phyloP scores from a whole-genome alignment of 2,113 vertebrate genomes.

The Muntiacus reevesi region DNA sequence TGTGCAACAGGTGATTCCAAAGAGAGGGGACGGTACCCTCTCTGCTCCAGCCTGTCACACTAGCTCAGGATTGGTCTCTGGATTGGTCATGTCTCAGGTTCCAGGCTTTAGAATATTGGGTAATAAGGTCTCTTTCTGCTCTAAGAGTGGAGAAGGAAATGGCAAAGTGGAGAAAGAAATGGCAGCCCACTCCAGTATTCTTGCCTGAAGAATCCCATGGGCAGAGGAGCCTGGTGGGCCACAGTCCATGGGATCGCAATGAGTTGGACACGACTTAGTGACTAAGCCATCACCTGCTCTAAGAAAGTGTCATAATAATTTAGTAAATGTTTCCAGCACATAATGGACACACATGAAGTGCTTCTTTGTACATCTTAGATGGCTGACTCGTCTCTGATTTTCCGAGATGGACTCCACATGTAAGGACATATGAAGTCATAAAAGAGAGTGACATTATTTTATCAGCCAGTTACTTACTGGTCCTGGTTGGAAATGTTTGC shows the following conservation, averaged over 20 bases:
- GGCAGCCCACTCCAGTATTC: not conserved
- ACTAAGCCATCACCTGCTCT: not conserved
- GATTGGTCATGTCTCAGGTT: not conserved
- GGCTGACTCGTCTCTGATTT: not conserved
- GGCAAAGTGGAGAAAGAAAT: not conserved
- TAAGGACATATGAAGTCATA: not conserved
- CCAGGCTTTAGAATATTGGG: not conserved
- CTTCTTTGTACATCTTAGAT: not conserved
- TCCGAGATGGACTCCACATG: not conserved
- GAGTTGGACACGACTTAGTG: fast-evolving
- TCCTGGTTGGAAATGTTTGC: not conserved
- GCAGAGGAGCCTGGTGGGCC: not conserved
- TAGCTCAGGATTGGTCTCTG: not conserved
- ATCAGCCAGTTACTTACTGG: not conserved
- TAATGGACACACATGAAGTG: not conserved
- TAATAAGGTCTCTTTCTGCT: not conserved
- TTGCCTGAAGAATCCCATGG: not conserved
- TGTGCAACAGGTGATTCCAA: not conserved
- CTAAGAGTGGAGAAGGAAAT: not conserved
- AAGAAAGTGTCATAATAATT: not conserved
- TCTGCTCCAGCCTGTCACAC: not conserved
- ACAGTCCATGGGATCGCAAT: not conserved
- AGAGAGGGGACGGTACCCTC: fast-evolving
- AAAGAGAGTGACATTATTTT: not conserved
- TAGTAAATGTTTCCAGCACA: not conserved